phyloP scores from a whole-genome alignment of 2,113 vertebrate genomes.

The Pedetes capensis region DNA sequence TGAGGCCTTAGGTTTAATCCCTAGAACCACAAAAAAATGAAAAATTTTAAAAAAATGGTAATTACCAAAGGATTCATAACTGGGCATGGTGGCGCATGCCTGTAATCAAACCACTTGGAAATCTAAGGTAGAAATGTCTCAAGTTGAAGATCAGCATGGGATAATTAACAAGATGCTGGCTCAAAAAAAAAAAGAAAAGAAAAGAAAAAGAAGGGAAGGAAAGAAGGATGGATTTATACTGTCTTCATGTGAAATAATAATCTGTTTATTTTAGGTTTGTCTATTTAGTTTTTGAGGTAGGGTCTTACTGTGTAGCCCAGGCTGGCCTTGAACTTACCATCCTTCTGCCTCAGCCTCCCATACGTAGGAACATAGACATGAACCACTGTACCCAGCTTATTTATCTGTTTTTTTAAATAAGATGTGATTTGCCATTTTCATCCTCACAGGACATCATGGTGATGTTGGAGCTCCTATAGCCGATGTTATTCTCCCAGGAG shows the following conservation, averaged over 20 bases:
- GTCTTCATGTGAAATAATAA: not conserved
- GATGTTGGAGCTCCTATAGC: conserved; percentile 94
- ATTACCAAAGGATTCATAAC: too few relatives aligned
- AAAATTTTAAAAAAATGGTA: too few relatives aligned
- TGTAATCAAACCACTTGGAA: too few relatives aligned
- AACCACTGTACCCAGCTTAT: not conserved
- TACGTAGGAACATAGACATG: not conserved
- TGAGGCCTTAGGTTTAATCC: not conserved
- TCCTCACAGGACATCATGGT: conserved; percentile 92
- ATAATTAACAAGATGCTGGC: too few relatives aligned
- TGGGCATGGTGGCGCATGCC: too few relatives aligned
- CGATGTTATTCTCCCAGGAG: conserved; percentile 94
- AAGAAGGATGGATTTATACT: not conserved
- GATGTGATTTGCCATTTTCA: not conserved
- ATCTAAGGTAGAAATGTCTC: too few relatives aligned
- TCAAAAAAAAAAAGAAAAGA: not conserved
- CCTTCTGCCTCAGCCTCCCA: not conserved
- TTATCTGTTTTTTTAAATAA: conserved; percentile 3
- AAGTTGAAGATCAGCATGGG: too few relatives aligned
- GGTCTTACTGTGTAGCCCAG: not conserved
- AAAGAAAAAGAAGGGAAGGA: not conserved
- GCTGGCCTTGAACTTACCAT: not conserved
- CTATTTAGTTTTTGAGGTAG: not conserved
- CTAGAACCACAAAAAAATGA: not conserved
- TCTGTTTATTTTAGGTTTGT: not conserved